Conservation (phyloP, 2,888 invertebrate species). For the Argyresthia goedartella region DNA sequence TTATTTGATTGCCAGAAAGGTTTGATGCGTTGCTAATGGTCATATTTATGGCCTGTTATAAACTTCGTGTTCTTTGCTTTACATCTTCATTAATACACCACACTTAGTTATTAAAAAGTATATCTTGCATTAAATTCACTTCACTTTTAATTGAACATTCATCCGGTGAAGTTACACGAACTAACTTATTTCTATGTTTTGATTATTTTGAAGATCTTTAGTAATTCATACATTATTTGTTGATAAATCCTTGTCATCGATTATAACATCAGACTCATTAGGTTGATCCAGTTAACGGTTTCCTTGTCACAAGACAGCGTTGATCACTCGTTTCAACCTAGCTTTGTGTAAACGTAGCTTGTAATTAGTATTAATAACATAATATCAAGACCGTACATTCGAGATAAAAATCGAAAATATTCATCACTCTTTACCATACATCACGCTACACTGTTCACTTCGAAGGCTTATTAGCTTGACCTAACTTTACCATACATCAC, state of each 20-base stretch:
- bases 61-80: constrained; percentile 18
- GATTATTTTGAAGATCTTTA: too few relatives aligned
- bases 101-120: background rate
- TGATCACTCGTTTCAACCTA: too few relatives aligned
- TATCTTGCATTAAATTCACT: background rate
- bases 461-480: too few relatives aligned
- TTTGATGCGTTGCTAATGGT: constrained; percentile 34
- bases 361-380: constrained; percentile 1
- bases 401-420: background rate
- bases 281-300: too few relatives aligned
- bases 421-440: too few relatives aligned
- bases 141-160: too few relatives aligned
- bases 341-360: background rate
- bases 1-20: constrained; percentile 18
- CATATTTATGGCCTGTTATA: constrained; percentile 38
- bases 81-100: background rate
- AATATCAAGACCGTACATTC: constrained; percentile 1
- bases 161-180: too few relatives aligned
- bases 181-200: too few relatives aligned
- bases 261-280: too few relatives aligned
- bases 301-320: too few relatives aligned
- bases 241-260: background rate
- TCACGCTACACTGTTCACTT: too few relatives aligned
- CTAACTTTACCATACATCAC: too few relatives aligned
- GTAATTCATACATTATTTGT: background rate